Conservation (phyloP, 2,888 invertebrate genomes). For the Xestobium rufovillosum region DNA sequence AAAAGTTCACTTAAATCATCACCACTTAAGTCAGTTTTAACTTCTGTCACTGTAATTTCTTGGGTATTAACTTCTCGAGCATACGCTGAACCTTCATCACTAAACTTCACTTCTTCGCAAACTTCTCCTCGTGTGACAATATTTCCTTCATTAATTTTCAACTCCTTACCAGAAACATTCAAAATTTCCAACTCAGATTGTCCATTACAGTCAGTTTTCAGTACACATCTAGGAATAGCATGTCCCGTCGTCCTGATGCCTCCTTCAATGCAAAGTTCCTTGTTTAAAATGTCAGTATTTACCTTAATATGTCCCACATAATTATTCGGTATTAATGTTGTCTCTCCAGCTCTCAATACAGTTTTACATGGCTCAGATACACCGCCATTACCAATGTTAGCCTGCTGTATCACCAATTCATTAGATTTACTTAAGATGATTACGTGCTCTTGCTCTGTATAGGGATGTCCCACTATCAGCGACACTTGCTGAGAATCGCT, state of each 20-base stretch:
- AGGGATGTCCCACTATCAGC: conserved; percentile 10
- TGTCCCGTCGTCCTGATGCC: neutral
- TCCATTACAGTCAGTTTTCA: conserved; percentile 11
- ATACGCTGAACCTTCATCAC: too few species aligned
- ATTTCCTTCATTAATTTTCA: too few species aligned
- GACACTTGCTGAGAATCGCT: conserved; percentile 7
- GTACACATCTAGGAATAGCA: conserved; percentile 2
- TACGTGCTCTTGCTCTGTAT: conserved; percentile 9
- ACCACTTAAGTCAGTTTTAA: conserved; percentile 9
- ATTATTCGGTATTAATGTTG: conserved; percentile 8
- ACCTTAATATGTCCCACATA: conserved; percentile 10
- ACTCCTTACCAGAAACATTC: too few species aligned
- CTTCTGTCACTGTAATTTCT: conserved; percentile 10
- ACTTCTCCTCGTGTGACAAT: too few species aligned
- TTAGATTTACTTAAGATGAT: conserved; percentile 5
- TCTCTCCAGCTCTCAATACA: conserved; percentile 4
- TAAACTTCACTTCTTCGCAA: too few species aligned
- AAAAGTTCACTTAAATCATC: conserved; percentile 6
- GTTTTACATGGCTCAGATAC: too few species aligned
- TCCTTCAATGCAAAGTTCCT: conserved; percentile 11
- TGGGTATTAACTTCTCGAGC: conserved; percentile 5
- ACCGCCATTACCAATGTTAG: too few species aligned
- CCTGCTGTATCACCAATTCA: conserved; percentile 1
- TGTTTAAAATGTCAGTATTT: too few species aligned
- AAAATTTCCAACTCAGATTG: too few species aligned